Evolutionary conservation across 2,888 invertebrate species (phyloP), one percentile per base, ranked within the genome.

Genomic region (Azorinus chamasolen): DNA sequence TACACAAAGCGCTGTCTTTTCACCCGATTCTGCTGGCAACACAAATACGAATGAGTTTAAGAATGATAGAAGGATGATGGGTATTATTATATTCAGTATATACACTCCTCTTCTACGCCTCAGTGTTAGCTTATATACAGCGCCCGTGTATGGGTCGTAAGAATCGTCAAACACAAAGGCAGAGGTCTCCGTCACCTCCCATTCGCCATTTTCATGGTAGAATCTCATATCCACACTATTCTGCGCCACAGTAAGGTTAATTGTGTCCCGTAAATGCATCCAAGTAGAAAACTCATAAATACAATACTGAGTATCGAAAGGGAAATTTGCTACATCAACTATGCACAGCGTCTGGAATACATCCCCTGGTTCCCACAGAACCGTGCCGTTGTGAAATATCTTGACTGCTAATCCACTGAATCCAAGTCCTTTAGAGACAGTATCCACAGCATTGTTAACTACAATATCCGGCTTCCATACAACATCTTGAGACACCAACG

Each of bases 381-480:
- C 74, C 37, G 63, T 57, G 37, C 74, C 74, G 27, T 69, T 55
- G 16, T 39, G 57, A 24, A 58, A 39, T 27, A 74, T 58, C 37
- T 64, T 74, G 25, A 64, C 68, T 10, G 68, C 68, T 20, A 69
- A 50, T 25, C 50, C 68, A 59, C 58, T 63, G 32, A 69, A 69
- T 41, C 69, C 74, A 16, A 68, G 57, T 20, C 58, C 51, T 27
- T 69, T 69, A 3, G 68, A 64, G 12, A 69, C 58, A 12, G 68
- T 74, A 18, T 69, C 74, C 18, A 74, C 69, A 16, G 68, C 74
- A 25, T 74, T 74, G 27, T 74, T 68, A 25, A 74, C 54, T 39
- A 74, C 68, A 64, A 74, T 68, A 50, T 74, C 74, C 14, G 74
- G 74, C 59, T 68, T 74, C 74, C 74, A 74, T 51, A 74, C 69